Base-by-base conservation (phyloP, 2,797 vertebrate genomes). In the Bradypus variegatus region DNA sequence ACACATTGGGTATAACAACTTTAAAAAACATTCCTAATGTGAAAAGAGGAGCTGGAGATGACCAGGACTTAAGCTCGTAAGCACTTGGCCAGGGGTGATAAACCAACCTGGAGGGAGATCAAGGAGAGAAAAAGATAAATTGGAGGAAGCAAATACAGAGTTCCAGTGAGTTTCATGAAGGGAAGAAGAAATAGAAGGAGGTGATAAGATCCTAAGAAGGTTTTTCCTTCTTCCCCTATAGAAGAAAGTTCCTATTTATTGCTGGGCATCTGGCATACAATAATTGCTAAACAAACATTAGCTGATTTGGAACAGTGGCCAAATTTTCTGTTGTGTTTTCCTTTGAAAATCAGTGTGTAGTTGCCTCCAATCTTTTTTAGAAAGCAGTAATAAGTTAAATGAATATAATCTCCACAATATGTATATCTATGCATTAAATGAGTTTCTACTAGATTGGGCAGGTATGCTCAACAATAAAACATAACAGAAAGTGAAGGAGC, bases 231-330 rank as follows among this genome's bases (percentile, higher is more conserved):
- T 18, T 91, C 64, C 21, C 62, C 29, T 86, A 72, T 0, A 76
- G 53, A 91, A 96, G 75, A 92, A 95, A 79, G 58, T 89, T 90
- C 36, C 72, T 88, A 92, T 88, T 94, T 91, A 95, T 72, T 92
- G 76, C 53, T 80, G 50, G 21, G 23, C 91, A 92, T 79, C 55
- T 94, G 50, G 29, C 31, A 91, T 75, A 89, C 8, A 93, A 33
- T 81, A 92, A 92, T 41, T 87, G 60, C 77, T 95, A 77, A 94
- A 92, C 89, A 94, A 94, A 95, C 36, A 89, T 73, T 48, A 77
- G 16, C 19, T 87, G 64, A 77, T 81, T 91, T 60, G 75, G 92
- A 77, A 91, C 48, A 73, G 87, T 10, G 55, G 67, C 13, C 53
- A 93, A 92, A 75, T 83, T 91, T 50, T 93, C 38, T 92, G 69